Evolutionary conservation across 35 echinoderm and acorn worm species (phyloP).

Genomic region (Hemicentrotus pulcherrimus): DNA sequence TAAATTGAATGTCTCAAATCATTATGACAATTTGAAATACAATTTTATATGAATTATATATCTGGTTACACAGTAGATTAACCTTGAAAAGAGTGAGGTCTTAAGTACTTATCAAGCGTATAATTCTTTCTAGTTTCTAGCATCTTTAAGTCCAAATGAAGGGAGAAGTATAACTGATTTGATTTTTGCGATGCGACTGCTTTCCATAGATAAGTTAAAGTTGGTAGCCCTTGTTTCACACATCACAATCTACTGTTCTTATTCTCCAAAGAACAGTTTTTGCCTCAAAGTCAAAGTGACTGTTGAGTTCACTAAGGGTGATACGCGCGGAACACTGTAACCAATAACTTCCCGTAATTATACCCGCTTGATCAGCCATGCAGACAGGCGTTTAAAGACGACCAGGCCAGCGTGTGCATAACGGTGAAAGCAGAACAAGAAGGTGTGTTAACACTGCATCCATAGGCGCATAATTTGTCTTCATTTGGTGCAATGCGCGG

Average conservation of each 20-base stretch:
- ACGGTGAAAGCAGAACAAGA: not conserved
- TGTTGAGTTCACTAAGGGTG: not conserved
- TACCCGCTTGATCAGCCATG: not conserved
- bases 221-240: too few species aligned
- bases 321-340: not conserved
- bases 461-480: not conserved
- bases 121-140: too few species aligned
- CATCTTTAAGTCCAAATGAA: too few species aligned
- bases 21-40: too few species aligned
- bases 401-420: not conserved
- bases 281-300: not conserved
- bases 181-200: too few species aligned
- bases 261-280: not conserved
- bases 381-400: not conserved
- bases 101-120: too few species aligned
- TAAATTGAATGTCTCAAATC: too few species aligned
- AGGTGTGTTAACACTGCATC: not conserved
- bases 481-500: not conserved
- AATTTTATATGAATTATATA: too few species aligned
- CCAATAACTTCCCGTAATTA: constrained; percentile 18
- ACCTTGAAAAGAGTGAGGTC: too few species aligned
- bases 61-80: too few species aligned
- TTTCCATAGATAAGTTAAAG: too few species aligned
- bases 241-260: not conserved
- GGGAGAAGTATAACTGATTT: too few species aligned